Evolutionary conservation across 2,797 vertebrate genomes (phyloP).

Genomic region (Pogonophryne albipinna): DNA sequence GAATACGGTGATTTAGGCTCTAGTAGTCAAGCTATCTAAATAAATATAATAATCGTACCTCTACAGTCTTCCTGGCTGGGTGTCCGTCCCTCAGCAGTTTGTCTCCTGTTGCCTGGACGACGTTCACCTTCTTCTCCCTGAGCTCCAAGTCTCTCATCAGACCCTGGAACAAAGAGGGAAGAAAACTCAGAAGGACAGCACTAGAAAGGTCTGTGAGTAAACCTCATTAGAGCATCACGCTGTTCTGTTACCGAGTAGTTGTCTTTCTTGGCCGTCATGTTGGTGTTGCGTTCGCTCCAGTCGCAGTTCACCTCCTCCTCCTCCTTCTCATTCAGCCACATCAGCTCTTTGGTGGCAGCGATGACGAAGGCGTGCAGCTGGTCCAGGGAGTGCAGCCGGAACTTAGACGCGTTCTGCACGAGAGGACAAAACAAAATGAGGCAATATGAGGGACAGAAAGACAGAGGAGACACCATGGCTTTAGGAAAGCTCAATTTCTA

Average conservation of each 20-base stretch:
- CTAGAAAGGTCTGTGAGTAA: too few relatives aligned
- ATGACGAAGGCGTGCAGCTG: conserved; percentile 90
- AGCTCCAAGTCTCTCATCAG: conserved; percentile 94
- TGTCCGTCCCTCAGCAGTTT: conserved; percentile 91
- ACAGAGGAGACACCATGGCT: background rate
- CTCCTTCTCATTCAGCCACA: conserved; percentile 96
- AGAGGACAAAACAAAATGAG: background rate
- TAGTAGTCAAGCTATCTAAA: background rate
- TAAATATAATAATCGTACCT: conserved; percentile 77
- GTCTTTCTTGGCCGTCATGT: conserved; percentile 93
- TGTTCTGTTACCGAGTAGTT: conserved; percentile 89
- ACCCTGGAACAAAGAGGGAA: conserved; percentile 78
- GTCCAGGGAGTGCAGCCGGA: conserved; percentile 88
- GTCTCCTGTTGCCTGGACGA: conserved; percentile 89
- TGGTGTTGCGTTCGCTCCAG: conserved; percentile 93
- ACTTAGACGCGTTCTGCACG: conserved; percentile 88
- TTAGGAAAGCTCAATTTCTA: background rate
- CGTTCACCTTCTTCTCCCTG: conserved; percentile 90
- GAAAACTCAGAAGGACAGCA: background rate
- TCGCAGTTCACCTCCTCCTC: conserved; percentile 95
- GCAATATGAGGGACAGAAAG: background rate
- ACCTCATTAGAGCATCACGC: rapidly evolving
- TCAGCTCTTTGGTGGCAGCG: conserved; percentile 92
- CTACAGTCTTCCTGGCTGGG: conserved; percentile 87
- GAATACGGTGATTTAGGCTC: background rate